Evolutionary conservation across 2,113 vertebrate genomes (phyloP).

Genomic region (Anser cygnoides): DNA sequence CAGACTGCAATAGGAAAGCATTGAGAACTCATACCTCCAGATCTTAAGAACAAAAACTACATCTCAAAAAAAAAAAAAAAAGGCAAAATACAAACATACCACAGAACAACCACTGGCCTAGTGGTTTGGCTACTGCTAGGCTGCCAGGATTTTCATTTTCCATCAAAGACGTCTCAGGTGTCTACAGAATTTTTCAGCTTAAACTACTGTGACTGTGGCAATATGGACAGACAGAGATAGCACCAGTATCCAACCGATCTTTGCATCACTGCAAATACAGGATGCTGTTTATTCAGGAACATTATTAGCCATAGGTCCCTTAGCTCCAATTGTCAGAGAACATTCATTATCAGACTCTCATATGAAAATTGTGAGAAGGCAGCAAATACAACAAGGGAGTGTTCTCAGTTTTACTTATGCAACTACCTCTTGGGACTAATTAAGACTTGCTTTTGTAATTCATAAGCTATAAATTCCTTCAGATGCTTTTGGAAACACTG

Average conservation of each 20-base stretch:
- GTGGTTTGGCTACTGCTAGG: not conserved
- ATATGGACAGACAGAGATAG: not conserved
- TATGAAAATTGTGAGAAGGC: constrained; percentile 53
- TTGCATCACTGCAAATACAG: constrained; percentile 45
- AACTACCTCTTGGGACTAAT: constrained; percentile 75
- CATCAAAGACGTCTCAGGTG: not conserved
- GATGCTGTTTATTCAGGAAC: constrained; percentile 50
- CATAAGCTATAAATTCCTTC: constrained; percentile 71
- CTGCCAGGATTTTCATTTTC: not conserved
- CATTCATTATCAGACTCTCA: constrained; percentile 60
- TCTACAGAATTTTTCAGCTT: constrained; percentile 21
- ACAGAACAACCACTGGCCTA: not conserved
- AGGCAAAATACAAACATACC: not conserved
- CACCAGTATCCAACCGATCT: not conserved
- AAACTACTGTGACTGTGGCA: not conserved
- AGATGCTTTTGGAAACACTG: constrained; percentile 46
- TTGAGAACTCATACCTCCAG: not conserved
- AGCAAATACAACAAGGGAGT: constrained; percentile 59
- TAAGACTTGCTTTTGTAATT: constrained; percentile 78
- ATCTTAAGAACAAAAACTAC: not conserved
- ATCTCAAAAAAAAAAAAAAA: fast-evolving
- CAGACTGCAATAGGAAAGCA: not conserved
- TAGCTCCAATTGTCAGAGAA: constrained; percentile 66
- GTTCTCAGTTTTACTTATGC: constrained; percentile 67
- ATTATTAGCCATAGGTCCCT: constrained; percentile 52